Percentiles rank a stretch among this genome's conserved stretches.
phyloP scores from a whole-genome alignment of 2,888 invertebrate species.

The Seira musarum region DNA sequence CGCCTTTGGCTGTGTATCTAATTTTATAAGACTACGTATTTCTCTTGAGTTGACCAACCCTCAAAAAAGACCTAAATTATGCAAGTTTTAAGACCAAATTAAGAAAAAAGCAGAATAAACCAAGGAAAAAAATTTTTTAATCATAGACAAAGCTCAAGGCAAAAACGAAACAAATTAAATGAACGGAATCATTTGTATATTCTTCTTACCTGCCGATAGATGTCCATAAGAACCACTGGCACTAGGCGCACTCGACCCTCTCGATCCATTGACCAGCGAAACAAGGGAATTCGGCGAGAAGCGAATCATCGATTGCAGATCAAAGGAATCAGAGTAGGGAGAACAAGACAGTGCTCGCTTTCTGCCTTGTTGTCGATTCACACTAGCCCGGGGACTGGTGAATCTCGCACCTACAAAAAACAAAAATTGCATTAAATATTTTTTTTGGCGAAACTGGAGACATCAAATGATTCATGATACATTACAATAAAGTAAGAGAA shows the following conservation, averaged over 20 bases:
- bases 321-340: conserved; percentile 95
- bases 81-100: conserved; percentile 1
- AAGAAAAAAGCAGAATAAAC: neutral
- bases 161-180: neutral
- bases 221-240: conserved; percentile 96
- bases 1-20: no score
- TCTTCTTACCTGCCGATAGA: conserved; percentile 85
- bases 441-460: conserved; percentile 36
- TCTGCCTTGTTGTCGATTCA: conserved; percentile 80
- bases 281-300: conserved; percentile 94
- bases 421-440: conserved; percentile 20
- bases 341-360: conserved; percentile 93
- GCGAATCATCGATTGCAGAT: conserved; percentile 95
- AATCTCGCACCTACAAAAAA: conserved; percentile 76
- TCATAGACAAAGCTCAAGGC: neutral
- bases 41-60: no score
- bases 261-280: conserved; percentile 85
- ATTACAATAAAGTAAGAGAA: no score
- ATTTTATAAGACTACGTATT: no score
- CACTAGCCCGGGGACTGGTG: conserved; percentile 79
- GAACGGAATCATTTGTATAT: neutral
- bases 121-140: neutral
- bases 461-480: conserved; percentile 24
- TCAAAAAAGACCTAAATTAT: no score
- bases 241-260: conserved; percentile 84